Evolutionary conservation across 1,140 invertebrate species (phyloP), one percentile per base, ranked within the genome.

Genomic region (Colletes latitarsis): DNA sequence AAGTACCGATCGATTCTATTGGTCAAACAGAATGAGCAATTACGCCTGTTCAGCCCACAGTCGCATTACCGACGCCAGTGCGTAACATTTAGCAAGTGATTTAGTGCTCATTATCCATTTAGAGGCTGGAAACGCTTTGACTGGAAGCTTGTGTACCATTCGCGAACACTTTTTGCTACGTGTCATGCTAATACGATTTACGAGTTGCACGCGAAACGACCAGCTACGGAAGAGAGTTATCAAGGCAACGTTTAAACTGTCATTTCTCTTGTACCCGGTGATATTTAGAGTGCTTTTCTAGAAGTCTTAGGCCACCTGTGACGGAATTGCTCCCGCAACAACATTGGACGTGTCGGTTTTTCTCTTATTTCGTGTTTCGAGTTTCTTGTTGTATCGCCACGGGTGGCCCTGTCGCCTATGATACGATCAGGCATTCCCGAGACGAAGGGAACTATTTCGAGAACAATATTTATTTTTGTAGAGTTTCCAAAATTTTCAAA

Each of bases 151-250:
- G 69, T 67, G 41, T 49, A 67, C 46, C 41, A n/a, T n/a, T 43
- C 68, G 52, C 52, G 39, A 17, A 53, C 71, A 12, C 17, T 80
- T 80, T 80, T 80, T 60, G 43, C 63, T 39, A 0, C 15, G 78
- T 46, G 71, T 68, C 72, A 74, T 74, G 78, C 78, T 74, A 74
- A 80, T 75, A 80, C 78, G 78, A 80, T 80, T 80, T 80, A 80
- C 63, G 78, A 68, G 63, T 58, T 21, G 39, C 67, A 21, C n/a
- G 68, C 46, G 46, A 71, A 57, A 71, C 69, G 69, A 72, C 55
- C 39, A 30, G 39, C n/a, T 58, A 15, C 53, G 78, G 72, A 67
- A 80, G 30, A 80, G 49, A 75, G 71, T 74, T 75, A 68, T 80
- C 78, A 75, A 52, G 41, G 14, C 63, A 30, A 41, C 77, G 43